Evolutionary conservation across 2,888 invertebrate species (phyloP), one percentile per base, ranked within the genome.

Genomic region (Cataglyphis altisquamis): DNA sequence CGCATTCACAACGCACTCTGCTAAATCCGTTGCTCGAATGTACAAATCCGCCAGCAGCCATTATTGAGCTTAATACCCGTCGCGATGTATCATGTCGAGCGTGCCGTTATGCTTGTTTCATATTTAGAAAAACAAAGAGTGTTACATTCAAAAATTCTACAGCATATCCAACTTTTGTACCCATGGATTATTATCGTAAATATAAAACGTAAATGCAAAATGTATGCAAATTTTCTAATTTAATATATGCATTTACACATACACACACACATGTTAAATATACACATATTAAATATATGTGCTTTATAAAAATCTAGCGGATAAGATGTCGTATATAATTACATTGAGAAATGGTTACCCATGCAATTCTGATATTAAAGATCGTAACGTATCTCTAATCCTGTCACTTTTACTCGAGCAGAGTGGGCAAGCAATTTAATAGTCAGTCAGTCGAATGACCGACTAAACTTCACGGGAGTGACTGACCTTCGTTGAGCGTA

Each of bases 21-120:
- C 55, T 84, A 89, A 84, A 89, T 85, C 87, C 85, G 64, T 83
- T 83, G 75, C 82, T 77, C 70, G 84, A 85, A 89, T 89, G 86
- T 88, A 89, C 89, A 89, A 89, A 88, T 89, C 87, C 87, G 63
- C 55, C 73, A 55, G 57, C 75, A 67, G 68, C 82, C 68, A 89
- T 85, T 88, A 85, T 41, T 36, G 39, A 73, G 66, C 66, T 89
- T 89, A 84, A 89, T 88, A 84, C 57, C 73, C 60, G 32, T 64
- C 73, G 73, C 75, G 25, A 57, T 36, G n/a, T 64, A 74, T 29
- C 70, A 72, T 18, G 45, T 60, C 41, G 18, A 74, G 63, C 21
- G 9, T 55, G 41, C 21, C 29, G 32, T 60, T 72, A 18, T 45
- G 12, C 9, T 45, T 45, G 72, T 68, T 55, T 12, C 29, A 9